Evolutionary conservation across 2,888 invertebrate species (phyloP).

Genomic region (Digitonthophagus gazella): DNA sequence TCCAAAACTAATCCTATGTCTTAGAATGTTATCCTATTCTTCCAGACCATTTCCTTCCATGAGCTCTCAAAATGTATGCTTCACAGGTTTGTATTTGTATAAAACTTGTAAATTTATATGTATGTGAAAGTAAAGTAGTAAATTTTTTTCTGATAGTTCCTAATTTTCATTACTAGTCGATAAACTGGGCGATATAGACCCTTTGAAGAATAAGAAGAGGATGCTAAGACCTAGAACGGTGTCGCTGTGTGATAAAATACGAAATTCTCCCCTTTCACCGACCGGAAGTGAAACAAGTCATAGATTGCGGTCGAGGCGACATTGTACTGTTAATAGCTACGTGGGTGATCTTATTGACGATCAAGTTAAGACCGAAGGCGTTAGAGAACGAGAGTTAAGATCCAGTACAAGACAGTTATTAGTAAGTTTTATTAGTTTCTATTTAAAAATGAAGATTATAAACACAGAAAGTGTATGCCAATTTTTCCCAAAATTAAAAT

Average conservation of each 20-base stretch:
- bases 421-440: constrained; percentile 37
- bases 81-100: too few relatives aligned
- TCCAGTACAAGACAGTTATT: constrained; percentile 43
- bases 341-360: constrained; percentile 49
- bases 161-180: constrained; percentile 20
- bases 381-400: constrained; percentile 43
- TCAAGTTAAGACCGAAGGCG: constrained; percentile 43
- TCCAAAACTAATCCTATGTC: too few relatives aligned
- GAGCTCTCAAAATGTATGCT: too few relatives aligned
- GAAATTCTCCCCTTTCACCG: constrained; percentile 40
- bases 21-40: too few relatives aligned
- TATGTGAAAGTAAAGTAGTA: too few relatives aligned
- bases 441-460: too few relatives aligned
- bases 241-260: constrained; percentile 36
- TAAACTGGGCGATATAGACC: constrained; percentile 18
- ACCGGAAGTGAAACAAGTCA: constrained; percentile 41
- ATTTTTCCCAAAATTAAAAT: neutral
- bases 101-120: too few relatives aligned
- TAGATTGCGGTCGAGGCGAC: constrained; percentile 48
- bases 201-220: constrained; percentile 26
- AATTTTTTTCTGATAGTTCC: too few relatives aligned
- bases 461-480: neutral
- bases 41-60: too few relatives aligned
- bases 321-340: constrained; percentile 44
- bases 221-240: constrained; percentile 39